Evolutionary conservation across 2,113 vertebrate species (phyloP), one percentile per base, ranked within the genome.

Genomic region (Lepus americanus): DNA sequence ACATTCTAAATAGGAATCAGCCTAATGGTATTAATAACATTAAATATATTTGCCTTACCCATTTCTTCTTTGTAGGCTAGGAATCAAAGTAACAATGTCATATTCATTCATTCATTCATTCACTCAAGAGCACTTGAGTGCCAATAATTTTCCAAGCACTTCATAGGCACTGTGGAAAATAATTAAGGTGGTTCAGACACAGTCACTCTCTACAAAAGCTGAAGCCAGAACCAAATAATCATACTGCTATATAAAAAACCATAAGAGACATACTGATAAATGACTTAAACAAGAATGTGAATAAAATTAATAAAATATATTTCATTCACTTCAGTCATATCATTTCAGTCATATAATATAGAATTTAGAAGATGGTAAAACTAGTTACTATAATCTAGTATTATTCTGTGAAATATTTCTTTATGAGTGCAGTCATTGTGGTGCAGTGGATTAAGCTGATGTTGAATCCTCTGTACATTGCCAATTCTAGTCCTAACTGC

Each of bases 261-360:
- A 55, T 51, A 33, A 78, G 39, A 89, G 10, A 51, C 2, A 23
- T 69, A 20, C 29, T 78, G 29, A 19, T 73, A 77, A 63, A 22
- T 92, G 51, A 81, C 72, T 84, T 70, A 72, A 93, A 72, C 4
- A 78, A 53, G 44, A 93, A 44, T 72, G 25, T 93, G 73, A 64
- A 81, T 63, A 39, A 73, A 88, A 67, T 73, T 55, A 83, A 53
- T 84, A 85, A 94, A 83, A 92, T 86, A 53, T 13, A 20, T n/a
- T 51, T 4, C 6, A 74, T 84, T 91, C 70, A 66, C 66, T 87
- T 80, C 29, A 36, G 36, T 36, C 36, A 39, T 69, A 53, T 59
- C 6, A 79, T 29, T 90, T 77, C 23, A 64, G 39, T 92, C 92
- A 95, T 79, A 93, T 78, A 90, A 69, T 81, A 44, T 39, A 63